phyloP scores from a whole-genome alignment of 2,797 vertebrate genomes.

The Cyprinella venusta region DNA sequence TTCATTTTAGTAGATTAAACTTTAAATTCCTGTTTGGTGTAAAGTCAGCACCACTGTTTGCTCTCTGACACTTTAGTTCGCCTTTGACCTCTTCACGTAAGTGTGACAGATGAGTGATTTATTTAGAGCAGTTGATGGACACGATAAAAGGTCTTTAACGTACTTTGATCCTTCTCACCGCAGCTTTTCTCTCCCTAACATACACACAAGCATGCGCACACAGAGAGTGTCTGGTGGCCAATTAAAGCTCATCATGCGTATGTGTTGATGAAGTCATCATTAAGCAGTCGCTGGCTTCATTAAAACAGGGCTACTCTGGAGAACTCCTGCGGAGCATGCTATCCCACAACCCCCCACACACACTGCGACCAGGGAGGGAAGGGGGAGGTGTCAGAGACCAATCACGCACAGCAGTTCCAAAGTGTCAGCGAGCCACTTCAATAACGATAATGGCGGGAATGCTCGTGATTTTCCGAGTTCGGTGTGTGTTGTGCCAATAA shows the following conservation, averaged over 20 bases:
- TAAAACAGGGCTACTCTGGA: slow-evolving; percentile 71
- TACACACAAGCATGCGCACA: slow-evolving; percentile 33
- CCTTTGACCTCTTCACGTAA: slow-evolving; percentile 16
- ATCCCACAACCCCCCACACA: slow-evolving; percentile 82
- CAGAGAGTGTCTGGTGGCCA: slow-evolving; percentile 74
- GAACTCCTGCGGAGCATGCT: slow-evolving; percentile 81
- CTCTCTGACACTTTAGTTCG: not conserved
- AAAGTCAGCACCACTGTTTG: not conserved
- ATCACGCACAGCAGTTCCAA: slow-evolving; percentile 31
- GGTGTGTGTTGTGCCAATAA: slow-evolving; percentile 23
- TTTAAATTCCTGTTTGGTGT: not conserved
- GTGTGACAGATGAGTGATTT: slow-evolving; percentile 48
- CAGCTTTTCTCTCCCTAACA: slow-evolving; percentile 53
- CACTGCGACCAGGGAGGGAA: slow-evolving; percentile 68
- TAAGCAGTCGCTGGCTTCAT: slow-evolving; percentile 86
- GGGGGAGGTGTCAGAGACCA: slow-evolving; percentile 54
- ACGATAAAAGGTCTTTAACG: slow-evolving; percentile 54
- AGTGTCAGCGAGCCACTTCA: slow-evolving; percentile 48
- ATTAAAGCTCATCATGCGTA: slow-evolving; percentile 89
- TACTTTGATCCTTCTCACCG: slow-evolving; percentile 44
- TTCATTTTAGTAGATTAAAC: not conserved
- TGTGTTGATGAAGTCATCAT: slow-evolving; percentile 93
- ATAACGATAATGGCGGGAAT: slow-evolving; percentile 56
- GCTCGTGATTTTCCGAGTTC: slow-evolving; percentile 18
- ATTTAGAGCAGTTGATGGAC: slow-evolving; percentile 49